These are phyloP conservation scores for Megamerina dolium DNA, from an alignment of 2,888 invertebrate species.

Conservation along the genomic window DNA sequence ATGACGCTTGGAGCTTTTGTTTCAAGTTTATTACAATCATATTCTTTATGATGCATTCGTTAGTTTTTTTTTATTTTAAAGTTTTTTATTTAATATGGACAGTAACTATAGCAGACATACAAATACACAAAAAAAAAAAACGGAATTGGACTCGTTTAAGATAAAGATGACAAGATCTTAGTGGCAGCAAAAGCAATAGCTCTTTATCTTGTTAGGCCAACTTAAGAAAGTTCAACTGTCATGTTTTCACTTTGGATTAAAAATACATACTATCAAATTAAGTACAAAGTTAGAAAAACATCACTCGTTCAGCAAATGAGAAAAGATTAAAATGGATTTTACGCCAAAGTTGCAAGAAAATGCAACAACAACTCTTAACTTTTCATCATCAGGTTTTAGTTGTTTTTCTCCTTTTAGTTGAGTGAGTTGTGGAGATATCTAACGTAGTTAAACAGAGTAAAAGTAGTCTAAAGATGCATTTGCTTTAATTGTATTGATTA, in stretches of 20 bases:
- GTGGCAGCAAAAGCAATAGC: not conserved
- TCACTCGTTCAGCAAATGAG: no score
- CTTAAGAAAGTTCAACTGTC: conserved; percentile 8
- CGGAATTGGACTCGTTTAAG: not conserved
- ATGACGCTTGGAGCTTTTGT: conserved; percentile 8
- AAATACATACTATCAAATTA: conserved; percentile 17
- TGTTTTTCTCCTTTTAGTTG: no score
- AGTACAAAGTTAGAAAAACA: conserved; percentile 10
- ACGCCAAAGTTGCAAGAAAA: conserved; percentile 5
- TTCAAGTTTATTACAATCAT: conserved; percentile 6
- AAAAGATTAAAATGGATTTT: conserved; percentile 2
- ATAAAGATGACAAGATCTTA: not conserved
- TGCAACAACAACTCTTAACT: no score
- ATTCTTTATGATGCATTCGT: not conserved
- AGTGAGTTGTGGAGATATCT: no score
- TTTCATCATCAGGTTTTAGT: no score
- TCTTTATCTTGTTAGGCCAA: conserved; percentile 6
- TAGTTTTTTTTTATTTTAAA: not conserved
- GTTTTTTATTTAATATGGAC: no score
- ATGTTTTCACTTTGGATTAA: conserved; percentile 15
- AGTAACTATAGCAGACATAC: no score
- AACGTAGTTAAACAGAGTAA: no score
- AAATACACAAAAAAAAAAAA: not conserved
- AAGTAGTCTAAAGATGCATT: no score
- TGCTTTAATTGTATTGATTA: no score